Conservation (phyloP, 1,140 invertebrate species). For the Cardiocondyla obscurior region DNA sequence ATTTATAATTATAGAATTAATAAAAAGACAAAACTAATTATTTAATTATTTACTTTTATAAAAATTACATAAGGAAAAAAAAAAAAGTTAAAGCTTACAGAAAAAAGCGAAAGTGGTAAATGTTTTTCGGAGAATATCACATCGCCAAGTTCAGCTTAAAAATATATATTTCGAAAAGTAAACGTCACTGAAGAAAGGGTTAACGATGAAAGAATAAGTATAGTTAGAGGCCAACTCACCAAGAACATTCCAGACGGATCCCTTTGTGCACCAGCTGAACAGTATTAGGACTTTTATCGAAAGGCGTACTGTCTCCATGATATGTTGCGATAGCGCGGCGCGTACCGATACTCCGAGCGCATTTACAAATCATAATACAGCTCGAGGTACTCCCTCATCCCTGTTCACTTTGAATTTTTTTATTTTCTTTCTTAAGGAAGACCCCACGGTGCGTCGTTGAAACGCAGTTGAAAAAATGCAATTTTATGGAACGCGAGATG, state of each 20-base stretch:
- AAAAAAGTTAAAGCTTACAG: background rate
- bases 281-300: slow-evolving; percentile 77
- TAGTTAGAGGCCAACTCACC: slow-evolving; percentile 73
- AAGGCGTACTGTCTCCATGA: slow-evolving; percentile 79
- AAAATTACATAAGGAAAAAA: background rate
- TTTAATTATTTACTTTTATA: background rate
- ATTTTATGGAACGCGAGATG: slow-evolving; percentile 58
- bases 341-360: slow-evolving; percentile 69
- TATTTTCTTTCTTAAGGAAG: slow-evolving; percentile 64
- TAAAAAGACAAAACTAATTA: background rate
- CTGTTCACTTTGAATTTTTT: too few relatives aligned
- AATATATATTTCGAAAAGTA: background rate
- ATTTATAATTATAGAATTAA: background rate
- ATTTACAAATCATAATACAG: slow-evolving; percentile 79
- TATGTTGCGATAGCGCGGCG: slow-evolving; percentile 79
- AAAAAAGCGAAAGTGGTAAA: background rate
- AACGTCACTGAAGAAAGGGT: background rate
- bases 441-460: slow-evolving; percentile 12
- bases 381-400: slow-evolving; percentile 73
- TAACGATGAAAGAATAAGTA: background rate
- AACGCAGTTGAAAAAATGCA: background rate
- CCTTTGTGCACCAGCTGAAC: slow-evolving; percentile 74
- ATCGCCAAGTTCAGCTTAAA: background rate
- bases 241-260: slow-evolving; percentile 77
- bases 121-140: background rate